phyloP scores from a whole-genome alignment of 2,888 invertebrate genomes.

The Yponomeuta evonymella region DNA sequence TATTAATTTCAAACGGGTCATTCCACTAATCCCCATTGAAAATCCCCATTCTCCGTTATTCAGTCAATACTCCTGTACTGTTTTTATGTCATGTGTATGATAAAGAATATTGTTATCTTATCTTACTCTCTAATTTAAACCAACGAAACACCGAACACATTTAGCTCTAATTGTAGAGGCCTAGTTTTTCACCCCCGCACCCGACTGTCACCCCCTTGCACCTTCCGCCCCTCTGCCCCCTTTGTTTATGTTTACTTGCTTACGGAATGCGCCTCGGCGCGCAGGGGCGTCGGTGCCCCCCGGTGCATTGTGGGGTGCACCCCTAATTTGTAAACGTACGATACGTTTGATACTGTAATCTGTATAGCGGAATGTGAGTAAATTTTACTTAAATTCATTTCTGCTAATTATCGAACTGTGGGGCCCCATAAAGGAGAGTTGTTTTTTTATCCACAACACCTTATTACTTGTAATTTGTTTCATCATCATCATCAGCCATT shows the following conservation, averaged over 20 bases:
- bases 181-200: conserved; percentile 5
- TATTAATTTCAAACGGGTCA: too few relatives aligned
- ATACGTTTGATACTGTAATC: background rate
- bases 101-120: background rate
- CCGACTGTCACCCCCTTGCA: background rate
- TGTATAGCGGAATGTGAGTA: background rate
- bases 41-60: too few relatives aligned
- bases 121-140: background rate
- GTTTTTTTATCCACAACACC: too few relatives aligned
- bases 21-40: too few relatives aligned
- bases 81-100: background rate
- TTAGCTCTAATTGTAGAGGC: background rate
- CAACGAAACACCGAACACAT: too few relatives aligned
- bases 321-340: conserved; percentile 7
- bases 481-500: too few relatives aligned
- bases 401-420: too few relatives aligned
- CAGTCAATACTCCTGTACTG: too few relatives aligned
- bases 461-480: too few relatives aligned
- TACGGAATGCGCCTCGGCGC: conserved; percentile 13
- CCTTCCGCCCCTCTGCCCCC: background rate
- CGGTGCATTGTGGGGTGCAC: background rate
- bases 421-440: too few relatives aligned
- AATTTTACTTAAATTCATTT: too few relatives aligned
- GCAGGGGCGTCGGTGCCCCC: background rate
- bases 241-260: conserved; percentile 16